Conservation (phyloP, 2,888 invertebrate genomes). For the Athetis lepigone region DNA sequence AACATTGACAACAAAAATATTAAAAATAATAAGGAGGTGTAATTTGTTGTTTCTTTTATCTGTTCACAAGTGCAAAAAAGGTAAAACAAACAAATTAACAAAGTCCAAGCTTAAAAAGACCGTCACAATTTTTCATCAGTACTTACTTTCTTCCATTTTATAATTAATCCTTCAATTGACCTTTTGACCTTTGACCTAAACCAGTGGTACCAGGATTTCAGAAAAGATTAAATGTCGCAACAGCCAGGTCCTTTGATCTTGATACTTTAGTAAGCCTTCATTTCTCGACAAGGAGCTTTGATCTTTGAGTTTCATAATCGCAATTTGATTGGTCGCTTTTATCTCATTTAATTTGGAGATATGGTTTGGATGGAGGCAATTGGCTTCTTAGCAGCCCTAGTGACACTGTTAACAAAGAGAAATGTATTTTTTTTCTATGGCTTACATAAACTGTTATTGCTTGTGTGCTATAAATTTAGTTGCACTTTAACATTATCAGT, state of each 20-base stretch:
- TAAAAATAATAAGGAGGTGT: too few species aligned
- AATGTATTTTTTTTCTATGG: too few species aligned
- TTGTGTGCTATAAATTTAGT: too few species aligned
- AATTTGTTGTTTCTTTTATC: too few species aligned
- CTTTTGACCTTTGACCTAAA: conserved; percentile 13
- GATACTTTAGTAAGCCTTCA: conserved; percentile 20
- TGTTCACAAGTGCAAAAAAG: too few species aligned
- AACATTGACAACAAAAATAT: too few species aligned
- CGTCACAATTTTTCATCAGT: not conserved
- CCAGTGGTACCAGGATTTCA: conserved; percentile 6
- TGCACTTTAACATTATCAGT: too few species aligned
- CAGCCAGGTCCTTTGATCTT: conserved; percentile 33
- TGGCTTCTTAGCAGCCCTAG: too few species aligned
- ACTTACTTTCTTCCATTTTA: not conserved
- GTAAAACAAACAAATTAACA: too few species aligned
- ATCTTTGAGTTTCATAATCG: conserved; percentile 21
- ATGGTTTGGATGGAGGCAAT: not conserved
- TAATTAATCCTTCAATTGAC: conserved; percentile 28
- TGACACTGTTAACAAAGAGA: too few species aligned
- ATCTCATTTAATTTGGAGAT: conserved; percentile 1
- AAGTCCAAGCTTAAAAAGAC: not conserved
- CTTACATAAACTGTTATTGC: too few species aligned
- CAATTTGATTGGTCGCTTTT: conserved; percentile 25
- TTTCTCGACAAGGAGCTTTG: conserved; percentile 5
- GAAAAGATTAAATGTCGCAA: conserved; percentile 47